Evolutionary conservation across 1,140 invertebrate species (phyloP).

Genomic region (Littorina saxatilis): DNA sequence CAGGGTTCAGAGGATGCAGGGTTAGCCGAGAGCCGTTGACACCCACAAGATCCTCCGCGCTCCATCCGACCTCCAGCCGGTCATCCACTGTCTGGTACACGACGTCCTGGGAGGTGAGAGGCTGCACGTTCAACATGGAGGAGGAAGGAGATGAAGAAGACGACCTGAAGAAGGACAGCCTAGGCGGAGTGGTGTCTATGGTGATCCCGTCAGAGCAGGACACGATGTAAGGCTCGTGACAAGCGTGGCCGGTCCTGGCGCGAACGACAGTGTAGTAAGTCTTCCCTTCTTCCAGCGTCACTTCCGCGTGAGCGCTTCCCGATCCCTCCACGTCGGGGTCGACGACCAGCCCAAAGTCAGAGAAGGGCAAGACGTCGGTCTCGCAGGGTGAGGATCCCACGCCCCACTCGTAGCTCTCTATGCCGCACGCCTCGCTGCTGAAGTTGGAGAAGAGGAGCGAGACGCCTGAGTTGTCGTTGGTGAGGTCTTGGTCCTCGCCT

Average conservation of each 20-base stretch:
- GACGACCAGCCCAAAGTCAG: constrained; percentile 50
- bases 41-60: not conserved
- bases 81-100: constrained; percentile 10
- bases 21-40: not conserved
- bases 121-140: not conserved
- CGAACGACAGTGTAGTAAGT: constrained; percentile 51
- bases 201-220: constrained; percentile 54
- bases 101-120: not conserved
- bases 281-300: constrained; percentile 41
- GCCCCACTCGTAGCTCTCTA: constrained; percentile 54
- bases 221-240: constrained; percentile 52
- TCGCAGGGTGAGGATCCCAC: constrained; percentile 48
- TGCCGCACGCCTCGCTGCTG: constrained; percentile 53
- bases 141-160: not conserved
- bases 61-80: not conserved
- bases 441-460: constrained; percentile 51
- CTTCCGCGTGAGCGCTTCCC: constrained; percentile 48
- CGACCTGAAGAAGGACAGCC: constrained; percentile 20
- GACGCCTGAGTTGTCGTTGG: constrained; percentile 45
- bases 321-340: constrained; percentile 32
- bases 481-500: constrained; percentile 47
- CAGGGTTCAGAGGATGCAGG: not conserved
- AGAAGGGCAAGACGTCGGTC: constrained; percentile 49
- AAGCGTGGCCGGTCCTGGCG: constrained; percentile 50
- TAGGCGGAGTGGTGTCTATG: constrained; percentile 43